Percentiles rank a stretch among this genome's conserved stretches.
Evolutionary conservation across 2,797 vertebrate species (phyloP).

Genomic region (Rhinoraja longicauda): DNA sequence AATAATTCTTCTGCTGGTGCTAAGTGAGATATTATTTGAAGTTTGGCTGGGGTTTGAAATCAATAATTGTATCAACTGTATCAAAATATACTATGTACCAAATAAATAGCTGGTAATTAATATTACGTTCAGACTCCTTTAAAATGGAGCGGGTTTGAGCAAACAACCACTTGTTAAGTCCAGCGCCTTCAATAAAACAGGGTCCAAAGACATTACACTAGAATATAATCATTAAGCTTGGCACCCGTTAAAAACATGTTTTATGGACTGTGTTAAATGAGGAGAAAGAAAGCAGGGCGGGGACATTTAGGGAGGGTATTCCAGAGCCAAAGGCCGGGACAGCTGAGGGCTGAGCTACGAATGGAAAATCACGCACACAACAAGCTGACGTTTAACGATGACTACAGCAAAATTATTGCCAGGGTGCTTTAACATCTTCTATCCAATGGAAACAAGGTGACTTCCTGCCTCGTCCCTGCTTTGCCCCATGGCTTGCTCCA

Average conservation of each 20-base stretch:
- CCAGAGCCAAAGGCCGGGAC: too few species aligned
- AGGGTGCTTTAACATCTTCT: neutral
- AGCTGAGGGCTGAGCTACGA: neutral
- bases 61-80: too few species aligned
- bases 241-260: neutral
- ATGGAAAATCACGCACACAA: neutral
- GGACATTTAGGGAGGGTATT: neutral
- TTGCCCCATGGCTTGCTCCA: neutral
- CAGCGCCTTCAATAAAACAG: neutral
- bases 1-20: neutral
- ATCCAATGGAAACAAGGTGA: neutral
- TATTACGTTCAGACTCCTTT: too few species aligned
- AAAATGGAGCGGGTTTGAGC: neutral
- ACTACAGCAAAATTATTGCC: neutral
- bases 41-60: too few species aligned
- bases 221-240: neutral
- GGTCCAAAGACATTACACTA: neutral
- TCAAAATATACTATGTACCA: too few species aligned
- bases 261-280: neutral
- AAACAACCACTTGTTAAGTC: neutral
- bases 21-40: too few species aligned
- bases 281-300: too few species aligned
- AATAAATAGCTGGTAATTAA: too few species aligned
- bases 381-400: neutral
- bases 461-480: neutral